Evolutionary conservation across 23 tunicate species (phyloP).

Genomic region (Phallusia fumigata): DNA sequence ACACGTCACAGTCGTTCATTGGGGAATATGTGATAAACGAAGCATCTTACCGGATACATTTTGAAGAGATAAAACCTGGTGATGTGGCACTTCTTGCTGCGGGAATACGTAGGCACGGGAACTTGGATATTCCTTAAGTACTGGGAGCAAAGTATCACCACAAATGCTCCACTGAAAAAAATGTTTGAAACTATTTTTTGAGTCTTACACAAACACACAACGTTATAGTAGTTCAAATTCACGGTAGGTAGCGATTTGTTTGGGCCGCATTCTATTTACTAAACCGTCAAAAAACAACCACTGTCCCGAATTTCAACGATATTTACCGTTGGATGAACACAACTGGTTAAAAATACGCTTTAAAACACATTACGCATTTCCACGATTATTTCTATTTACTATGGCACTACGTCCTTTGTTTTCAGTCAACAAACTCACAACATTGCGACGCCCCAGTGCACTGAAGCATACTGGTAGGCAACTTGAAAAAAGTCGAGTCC

Average conservation of each 20-base stretch:
- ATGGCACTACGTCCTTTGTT: too few species aligned
- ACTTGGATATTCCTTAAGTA: conserved; percentile 47
- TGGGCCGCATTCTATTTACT: neutral
- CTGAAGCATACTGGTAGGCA: conserved; percentile 27
- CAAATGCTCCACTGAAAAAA: conserved; percentile 44
- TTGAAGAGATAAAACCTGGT: conserved; percentile 22
- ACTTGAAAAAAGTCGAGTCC: conserved; percentile 57
- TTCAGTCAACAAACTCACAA: conserved; percentile 19
- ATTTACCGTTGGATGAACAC: neutral
- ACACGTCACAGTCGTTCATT: too few species aligned
- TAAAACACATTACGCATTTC: too few species aligned
- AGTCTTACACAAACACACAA: neutral
- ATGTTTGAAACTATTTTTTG: neutral
- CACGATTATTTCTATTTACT: too few species aligned
- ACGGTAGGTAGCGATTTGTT: neutral
- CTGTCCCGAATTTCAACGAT: neutral
- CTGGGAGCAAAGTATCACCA: conserved; percentile 58
- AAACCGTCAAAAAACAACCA: too few species aligned
- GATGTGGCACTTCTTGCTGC: conserved; percentile 33
- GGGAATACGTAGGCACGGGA: conserved; percentile 46
- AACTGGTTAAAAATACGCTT: neutral
- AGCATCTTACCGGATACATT: conserved; percentile 52
- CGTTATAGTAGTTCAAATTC: neutral
- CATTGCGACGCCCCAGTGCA: conserved; percentile 61
- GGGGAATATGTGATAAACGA: too few species aligned